phyloP scores from a whole-genome alignment of 2,888 invertebrate genomes.

The Sphaeridia pumilis region DNA sequence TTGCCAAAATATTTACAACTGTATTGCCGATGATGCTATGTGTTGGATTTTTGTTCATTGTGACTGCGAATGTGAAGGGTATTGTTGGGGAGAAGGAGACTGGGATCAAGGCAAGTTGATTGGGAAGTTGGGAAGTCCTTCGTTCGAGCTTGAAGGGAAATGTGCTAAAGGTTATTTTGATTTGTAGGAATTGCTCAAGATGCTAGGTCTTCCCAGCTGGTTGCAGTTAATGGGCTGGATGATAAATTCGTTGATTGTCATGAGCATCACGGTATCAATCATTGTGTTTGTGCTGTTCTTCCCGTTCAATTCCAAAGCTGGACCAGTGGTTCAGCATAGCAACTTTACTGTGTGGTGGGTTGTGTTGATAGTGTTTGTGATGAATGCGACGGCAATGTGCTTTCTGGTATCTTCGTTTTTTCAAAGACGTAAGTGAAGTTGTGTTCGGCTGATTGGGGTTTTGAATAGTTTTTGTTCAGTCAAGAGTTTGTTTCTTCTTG shows the following conservation, averaged over 20 bases:
- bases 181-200: constrained; percentile 48
- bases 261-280: constrained; percentile 38
- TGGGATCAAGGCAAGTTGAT: constrained; percentile 48
- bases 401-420: constrained; percentile 42
- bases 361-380: constrained; percentile 40
- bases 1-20: constrained; percentile 36
- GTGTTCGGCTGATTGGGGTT: too few relatives aligned
- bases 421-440: constrained; percentile 41
- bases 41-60: constrained; percentile 44
- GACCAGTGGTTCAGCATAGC: constrained; percentile 38
- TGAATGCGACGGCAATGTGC: constrained; percentile 40
- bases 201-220: constrained; percentile 47
- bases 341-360: constrained; percentile 39
- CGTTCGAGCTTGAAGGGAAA: too few relatives aligned
- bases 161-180: too few relatives aligned
- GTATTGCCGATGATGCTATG: constrained; percentile 41
- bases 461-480: too few relatives aligned
- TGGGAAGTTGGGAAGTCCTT: too few relatives aligned
- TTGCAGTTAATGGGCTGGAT: constrained; percentile 48
- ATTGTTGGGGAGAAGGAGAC: constrained; percentile 51
- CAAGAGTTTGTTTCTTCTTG: constrained; percentile 4
- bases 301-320: constrained; percentile 28
- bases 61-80: constrained; percentile 46
- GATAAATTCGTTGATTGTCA: constrained; percentile 41
- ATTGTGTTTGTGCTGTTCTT: constrained; percentile 39